Conservation (phyloP, 2,888 invertebrate genomes). For the Andrena praecox region DNA sequence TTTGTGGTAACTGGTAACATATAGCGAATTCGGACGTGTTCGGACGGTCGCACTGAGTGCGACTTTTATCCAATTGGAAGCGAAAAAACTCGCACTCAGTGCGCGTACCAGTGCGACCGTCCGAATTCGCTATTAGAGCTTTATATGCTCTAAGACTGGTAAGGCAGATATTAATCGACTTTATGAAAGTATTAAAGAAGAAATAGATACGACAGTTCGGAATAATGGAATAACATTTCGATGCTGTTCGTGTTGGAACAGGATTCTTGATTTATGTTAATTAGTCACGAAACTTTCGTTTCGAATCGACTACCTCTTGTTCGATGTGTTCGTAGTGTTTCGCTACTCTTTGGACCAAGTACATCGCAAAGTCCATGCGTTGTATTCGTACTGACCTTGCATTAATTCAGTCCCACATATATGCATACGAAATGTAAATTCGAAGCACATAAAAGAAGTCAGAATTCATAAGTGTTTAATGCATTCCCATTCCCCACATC, state of each 20-base stretch:
- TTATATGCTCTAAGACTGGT: too few relatives aligned
- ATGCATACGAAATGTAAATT: slow-evolving; percentile 25
- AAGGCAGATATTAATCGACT: not conserved
- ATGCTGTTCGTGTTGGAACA: not conserved
- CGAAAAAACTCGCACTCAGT: too few relatives aligned
- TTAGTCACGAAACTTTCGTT: not conserved
- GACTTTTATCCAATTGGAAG: too few relatives aligned
- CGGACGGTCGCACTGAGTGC: too few relatives aligned
- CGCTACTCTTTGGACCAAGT: not conserved
- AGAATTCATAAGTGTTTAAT: not conserved
- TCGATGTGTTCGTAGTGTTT: not conserved
- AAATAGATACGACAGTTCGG: not conserved
- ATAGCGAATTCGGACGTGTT: too few relatives aligned
- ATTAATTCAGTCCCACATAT: slow-evolving; percentile 10
- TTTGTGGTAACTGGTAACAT: too few relatives aligned
- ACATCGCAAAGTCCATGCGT: not conserved
- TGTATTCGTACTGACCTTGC: slow-evolving; percentile 9
- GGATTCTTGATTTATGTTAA: not conserved
- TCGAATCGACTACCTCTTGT: not conserved
- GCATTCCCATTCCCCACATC: not conserved
- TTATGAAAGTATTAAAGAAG: not conserved
- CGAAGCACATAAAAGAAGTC: not conserved
- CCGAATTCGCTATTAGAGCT: too few relatives aligned
- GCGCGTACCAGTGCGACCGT: too few relatives aligned
- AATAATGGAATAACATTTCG: not conserved